These are phyloP conservation scores for Cuniculus paca DNA, from an alignment of 2,797 vertebrate species.

Conservation along the genomic window DNA sequence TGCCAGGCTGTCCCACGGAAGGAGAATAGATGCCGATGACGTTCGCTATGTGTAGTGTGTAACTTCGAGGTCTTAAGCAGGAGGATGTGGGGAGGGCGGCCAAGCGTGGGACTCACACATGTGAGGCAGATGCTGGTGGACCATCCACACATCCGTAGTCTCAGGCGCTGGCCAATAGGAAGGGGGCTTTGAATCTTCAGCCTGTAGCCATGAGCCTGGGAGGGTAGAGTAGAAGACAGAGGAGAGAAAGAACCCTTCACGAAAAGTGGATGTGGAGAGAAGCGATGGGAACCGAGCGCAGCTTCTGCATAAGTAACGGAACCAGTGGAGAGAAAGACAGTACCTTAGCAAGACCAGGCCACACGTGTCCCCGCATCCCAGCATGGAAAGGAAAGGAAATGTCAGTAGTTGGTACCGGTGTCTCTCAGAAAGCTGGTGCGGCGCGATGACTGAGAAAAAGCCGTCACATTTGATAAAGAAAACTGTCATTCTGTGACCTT, in stretches of 20 bases:
- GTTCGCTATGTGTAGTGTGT: not conserved
- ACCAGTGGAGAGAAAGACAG: not conserved
- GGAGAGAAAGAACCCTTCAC: not conserved
- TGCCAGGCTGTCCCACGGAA: not conserved
- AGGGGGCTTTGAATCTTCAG: not conserved
- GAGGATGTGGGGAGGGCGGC: not conserved
- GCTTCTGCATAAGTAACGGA: not conserved
- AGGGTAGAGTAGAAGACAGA: not conserved
- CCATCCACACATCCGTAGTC: too few species aligned
- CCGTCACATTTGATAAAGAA: not conserved
- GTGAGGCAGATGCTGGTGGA: too few species aligned
- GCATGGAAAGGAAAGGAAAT: not conserved
- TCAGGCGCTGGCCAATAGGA: not conserved
- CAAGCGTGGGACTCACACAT: not conserved
- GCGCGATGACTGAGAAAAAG: not conserved
- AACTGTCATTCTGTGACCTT: not conserved
- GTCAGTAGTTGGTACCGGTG: not conserved
- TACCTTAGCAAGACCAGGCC: not conserved
- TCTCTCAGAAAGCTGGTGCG: not conserved
- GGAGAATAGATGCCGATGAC: not conserved
- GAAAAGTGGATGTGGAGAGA: not conserved
- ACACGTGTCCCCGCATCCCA: fast-evolving
- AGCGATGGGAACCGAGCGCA: not conserved
- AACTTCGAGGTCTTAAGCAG: not conserved
- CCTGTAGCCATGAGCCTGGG: not conserved